Base-by-base conservation (phyloP, 2,888 invertebrate species). In the Scaptomyza caliginosa region DNA sequence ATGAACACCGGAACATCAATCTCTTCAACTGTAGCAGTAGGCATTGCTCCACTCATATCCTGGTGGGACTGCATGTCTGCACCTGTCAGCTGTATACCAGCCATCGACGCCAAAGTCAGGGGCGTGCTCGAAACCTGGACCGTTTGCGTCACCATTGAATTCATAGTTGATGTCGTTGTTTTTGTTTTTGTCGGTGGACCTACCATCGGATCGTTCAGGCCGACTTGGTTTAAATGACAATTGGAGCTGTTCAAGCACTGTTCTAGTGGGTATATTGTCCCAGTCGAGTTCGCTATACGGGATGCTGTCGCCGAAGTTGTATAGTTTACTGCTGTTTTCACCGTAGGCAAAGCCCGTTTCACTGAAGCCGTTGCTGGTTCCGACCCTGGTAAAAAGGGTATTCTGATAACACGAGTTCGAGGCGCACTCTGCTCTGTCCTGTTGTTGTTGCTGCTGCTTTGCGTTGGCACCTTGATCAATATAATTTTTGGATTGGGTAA, bases 21-120 rank as follows among this genome's bases (percentile, higher is more conserved):
- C 89, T 89, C 89, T 90, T 89, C 89, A 89, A 90, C 90, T 90
- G 89, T 89, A 86, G 89, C 90, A 89, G 89, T 88, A 88, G 89
- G 89, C 89, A 89, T 89, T 90, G 89, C 90, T 89, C 89, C 89
- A 90, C 89, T 89, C 89, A 89, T 82, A 88, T 84, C 89, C 90
- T 63, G 76, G 77, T 55, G 83, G 81, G 80, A 81, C 84, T 42
- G 66, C 84, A 76, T 79, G 67, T 89, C 88, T 77, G 81, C 81
- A 88, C 86, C 85, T 88, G 90, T 85, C 78, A 89, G 79, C 82
- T 89, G 89, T 81, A 89, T 83, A 70, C 89, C 90, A 78, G 89
- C 89, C 89, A 89, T 89, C 55, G 89, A 76, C 65, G 88, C 77
- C 76, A 89, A 70, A 21, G 88, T 89, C 77, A 64, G 54, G 45